Evolutionary conservation across 2,113 vertebrate species (phyloP), one percentile per base, ranked within the genome.

Genomic region (Hucho hucho): DNA sequence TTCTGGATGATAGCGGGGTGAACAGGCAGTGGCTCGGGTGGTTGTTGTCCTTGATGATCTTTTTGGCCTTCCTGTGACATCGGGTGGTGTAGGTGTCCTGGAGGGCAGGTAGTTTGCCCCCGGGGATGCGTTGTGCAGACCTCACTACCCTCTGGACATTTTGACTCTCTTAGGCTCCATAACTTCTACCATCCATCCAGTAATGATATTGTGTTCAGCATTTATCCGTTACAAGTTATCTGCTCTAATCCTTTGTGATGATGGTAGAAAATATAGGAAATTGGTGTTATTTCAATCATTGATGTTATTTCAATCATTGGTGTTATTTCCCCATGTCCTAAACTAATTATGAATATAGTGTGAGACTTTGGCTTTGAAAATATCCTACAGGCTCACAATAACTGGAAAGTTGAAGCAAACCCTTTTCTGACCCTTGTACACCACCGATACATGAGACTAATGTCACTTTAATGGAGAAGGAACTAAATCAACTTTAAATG

Each of bases 401-500:
- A 75, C 78, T 81, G 84, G 59, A 87, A 83, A 70, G 72, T 4
- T 81, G 83, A 87, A 82, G 76, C 70, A 3, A 4, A 59, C 58
- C 73, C 43, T 89, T 79, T 79, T 86, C 80, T 86, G 74, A 66
- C 76, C 72, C 77, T 75, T 75, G 79, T 80, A 87, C 78, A 84
- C 83, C 82, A 78, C 72, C 81, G 90, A 87, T 80, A 83, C 75
- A 74, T 4, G 56, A 88, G 80, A 69, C 73, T 88, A 84, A 91
- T 83, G 81, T 84, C 78, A 81, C 84, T 89, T 90, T 89, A 89
- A 87, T 76, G 67, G 77, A 88, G 87, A 80, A 83, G 85, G 84
- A 90, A 90, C 88, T 90, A 85, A 82, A 91, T 90, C 83, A 84
- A 82, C 68, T 74, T 75, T 37, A 86, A 86, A 86, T 82, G 83